phyloP scores from a whole-genome alignment of 2,888 invertebrate genomes.

The Pterostichus madidus region DNA sequence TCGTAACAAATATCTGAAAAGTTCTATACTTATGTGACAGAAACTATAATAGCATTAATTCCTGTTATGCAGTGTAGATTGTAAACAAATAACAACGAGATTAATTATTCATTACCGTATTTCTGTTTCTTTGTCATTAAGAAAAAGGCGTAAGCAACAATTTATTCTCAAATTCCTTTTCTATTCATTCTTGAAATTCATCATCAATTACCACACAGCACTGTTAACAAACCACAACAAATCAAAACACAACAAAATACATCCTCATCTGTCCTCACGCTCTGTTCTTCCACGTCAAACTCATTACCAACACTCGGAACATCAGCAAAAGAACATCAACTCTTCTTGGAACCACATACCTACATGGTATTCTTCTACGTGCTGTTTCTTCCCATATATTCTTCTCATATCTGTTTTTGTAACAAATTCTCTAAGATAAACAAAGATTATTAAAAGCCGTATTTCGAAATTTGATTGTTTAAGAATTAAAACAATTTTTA shows the following conservation, averaged over 20 bases:
- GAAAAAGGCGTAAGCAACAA: neutral
- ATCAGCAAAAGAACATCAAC: constrained; percentile 15
- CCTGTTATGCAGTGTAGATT: too few species aligned
- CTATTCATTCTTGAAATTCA: constrained; percentile 15
- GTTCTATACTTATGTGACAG: too few species aligned
- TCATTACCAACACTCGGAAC: constrained; percentile 11
- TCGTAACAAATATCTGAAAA: too few species aligned
- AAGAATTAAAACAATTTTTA: too few species aligned
- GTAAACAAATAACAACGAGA: too few species aligned
- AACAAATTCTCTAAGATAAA: too few species aligned
- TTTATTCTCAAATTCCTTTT: neutral
- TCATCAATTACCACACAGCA: constrained; percentile 3
- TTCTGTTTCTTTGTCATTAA: too few species aligned
- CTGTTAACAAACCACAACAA: constrained; percentile 34
- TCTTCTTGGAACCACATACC: constrained; percentile 32
- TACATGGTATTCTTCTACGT: neutral
- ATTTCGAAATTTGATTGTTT: too few species aligned
- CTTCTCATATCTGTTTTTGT: too few species aligned
- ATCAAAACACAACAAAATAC: constrained; percentile 41
- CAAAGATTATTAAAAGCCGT: too few species aligned
- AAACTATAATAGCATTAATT: too few species aligned
- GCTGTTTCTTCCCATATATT: neutral
- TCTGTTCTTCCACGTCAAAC: constrained; percentile 21
- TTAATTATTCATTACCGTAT: too few species aligned
- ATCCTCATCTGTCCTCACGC: constrained; percentile 40